Conservation (phyloP, 2,888 invertebrate species). For the Hydrotaea diabolus region DNA sequence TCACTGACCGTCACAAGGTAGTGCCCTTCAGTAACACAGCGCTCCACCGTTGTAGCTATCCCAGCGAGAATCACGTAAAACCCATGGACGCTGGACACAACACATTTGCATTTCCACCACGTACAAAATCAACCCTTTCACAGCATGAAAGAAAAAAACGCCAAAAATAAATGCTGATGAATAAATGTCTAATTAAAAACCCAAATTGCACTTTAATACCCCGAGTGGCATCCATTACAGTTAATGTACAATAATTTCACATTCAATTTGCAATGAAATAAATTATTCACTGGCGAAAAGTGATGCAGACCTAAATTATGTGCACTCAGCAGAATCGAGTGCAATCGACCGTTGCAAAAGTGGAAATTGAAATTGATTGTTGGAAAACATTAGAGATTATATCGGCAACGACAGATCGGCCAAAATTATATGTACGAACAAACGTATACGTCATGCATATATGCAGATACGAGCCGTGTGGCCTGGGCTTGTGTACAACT, state of each 20-base stretch:
- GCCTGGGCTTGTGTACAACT: constrained; percentile 25
- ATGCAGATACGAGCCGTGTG: not conserved
- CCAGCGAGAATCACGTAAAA: too few relatives aligned
- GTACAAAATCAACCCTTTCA: too few relatives aligned
- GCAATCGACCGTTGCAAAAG: constrained; percentile 12
- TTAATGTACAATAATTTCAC: constrained; percentile 16
- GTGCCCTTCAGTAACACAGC: too few relatives aligned
- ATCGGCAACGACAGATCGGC: not conserved
- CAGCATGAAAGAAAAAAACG: too few relatives aligned
- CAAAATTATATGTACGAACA: not conserved
- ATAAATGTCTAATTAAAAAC: not conserved
- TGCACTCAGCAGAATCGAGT: not conserved
- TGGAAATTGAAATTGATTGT: constrained; percentile 33
- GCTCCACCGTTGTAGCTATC: too few relatives aligned
- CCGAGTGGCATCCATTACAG: constrained; percentile 8
- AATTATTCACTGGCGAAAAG: constrained; percentile 6
- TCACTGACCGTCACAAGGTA: too few relatives aligned
- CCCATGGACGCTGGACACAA: too few relatives aligned
- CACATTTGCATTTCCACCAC: too few relatives aligned
- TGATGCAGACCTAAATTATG: not conserved
- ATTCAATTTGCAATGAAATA: constrained; percentile 14
- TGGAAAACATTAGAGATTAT: constrained; percentile 34
- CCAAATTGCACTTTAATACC: constrained; percentile 12
- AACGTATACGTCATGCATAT: not conserved
- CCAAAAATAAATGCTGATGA: too few relatives aligned